Conservation (phyloP, 2,797 vertebrate genomes). For the Crocidura indochinensis region DNA sequence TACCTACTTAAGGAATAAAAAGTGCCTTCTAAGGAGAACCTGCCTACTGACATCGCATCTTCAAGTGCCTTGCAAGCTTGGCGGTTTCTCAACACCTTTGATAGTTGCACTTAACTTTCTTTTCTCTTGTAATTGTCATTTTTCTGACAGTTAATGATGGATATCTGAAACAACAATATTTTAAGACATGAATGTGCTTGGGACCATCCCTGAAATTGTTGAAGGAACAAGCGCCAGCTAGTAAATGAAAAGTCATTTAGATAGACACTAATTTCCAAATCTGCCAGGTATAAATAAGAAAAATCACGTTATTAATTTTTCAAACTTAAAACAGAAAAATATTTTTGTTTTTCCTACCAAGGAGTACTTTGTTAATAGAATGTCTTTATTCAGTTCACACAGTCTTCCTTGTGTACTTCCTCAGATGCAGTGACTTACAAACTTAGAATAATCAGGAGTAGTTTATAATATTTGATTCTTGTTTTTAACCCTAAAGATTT, state of each 20-base stretch:
- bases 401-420: slow-evolving; percentile 16
- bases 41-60: neutral
- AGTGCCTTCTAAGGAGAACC: neutral
- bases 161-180: slow-evolving; percentile 11
- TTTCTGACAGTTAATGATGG: slow-evolving; percentile 4
- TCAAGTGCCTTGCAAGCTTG: slow-evolving; percentile 58
- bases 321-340: slow-evolving; percentile 67
- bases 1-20: neutral
- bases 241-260: neutral
- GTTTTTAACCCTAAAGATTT: neutral
- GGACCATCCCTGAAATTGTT: neutral
- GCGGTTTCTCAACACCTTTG: neutral
- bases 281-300: slow-evolving; percentile 53
- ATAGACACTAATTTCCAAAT: neutral
- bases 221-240: neutral
- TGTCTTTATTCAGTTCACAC: slow-evolving; percentile 12
- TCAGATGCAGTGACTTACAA: neutral
- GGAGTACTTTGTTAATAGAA: slow-evolving; percentile 56
- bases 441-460: neutral
- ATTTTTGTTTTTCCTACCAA: slow-evolving; percentile 46
- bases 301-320: slow-evolving; percentile 21
- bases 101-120: neutral
- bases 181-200: slow-evolving; percentile 1
- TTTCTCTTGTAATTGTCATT: slow-evolving; percentile 3
- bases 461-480: neutral